Conservation (phyloP, 2,113 vertebrate species). For the Jaculus jaculus region DNA sequence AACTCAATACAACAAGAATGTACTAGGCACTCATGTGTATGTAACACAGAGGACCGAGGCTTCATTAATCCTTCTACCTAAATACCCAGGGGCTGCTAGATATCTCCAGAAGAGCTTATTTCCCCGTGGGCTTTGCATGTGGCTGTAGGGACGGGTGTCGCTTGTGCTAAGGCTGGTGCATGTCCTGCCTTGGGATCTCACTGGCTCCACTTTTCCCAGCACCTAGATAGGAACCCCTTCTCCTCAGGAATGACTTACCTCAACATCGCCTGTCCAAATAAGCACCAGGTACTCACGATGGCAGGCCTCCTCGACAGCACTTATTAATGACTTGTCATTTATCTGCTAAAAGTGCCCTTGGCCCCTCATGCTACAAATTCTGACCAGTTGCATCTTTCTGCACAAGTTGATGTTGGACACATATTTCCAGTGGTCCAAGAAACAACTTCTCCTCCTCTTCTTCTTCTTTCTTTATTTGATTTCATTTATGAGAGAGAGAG, state of each 20-base stretch:
- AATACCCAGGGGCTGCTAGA: neutral
- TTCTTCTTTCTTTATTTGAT: no score
- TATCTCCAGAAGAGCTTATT: neutral
- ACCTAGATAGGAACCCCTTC: no score
- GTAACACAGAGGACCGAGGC: neutral
- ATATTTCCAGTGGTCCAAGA: fast-evolving
- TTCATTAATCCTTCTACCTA: neutral
- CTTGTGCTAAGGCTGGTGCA: neutral
- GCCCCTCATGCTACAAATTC: neutral
- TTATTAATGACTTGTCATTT: neutral
- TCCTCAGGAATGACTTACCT: fast-evolving
- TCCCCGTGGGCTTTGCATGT: fast-evolving
- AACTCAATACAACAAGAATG: neutral
- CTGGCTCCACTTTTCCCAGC: fast-evolving
- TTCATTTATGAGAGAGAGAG: no score
- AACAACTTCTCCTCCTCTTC: no score
- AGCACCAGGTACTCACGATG: fast-evolving
- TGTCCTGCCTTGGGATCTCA: neutral
- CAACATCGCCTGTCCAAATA: no score
- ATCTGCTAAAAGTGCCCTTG: neutral
- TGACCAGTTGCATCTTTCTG: fast-evolving
- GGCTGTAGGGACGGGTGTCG: neutral
- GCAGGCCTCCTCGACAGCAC: fast-evolving
- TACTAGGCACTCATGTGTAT: neutral
- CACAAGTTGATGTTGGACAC: fast-evolving